Evolutionary conservation across 2,113 vertebrate species (phyloP), one percentile per base, ranked within the genome.

Genomic region (Aramus guarauna): DNA sequence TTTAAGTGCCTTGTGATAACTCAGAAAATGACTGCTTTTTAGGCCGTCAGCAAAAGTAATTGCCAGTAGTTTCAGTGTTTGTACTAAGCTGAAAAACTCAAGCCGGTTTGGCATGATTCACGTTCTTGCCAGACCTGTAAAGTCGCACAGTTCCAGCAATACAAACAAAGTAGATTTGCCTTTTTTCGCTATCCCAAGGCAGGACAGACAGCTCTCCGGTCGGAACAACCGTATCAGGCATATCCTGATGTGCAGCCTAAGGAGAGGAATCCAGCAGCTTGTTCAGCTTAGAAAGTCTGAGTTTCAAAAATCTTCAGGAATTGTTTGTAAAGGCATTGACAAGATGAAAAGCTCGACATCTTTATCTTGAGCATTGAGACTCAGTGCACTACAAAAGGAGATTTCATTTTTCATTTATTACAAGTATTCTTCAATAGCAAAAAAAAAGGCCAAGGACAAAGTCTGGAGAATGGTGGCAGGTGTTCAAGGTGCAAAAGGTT

Each of bases 141-240:
- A 47, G 20, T 62, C 53, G 89, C 59, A 20, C 27, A 30, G 9
- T 30, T 20, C 50, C 37, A 48, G 26, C 1, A 1, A 21, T 39
- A 37, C 2, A 3, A 90, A 24, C 34, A 15, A 60, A 41, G 53
- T 16, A 76, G 72, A 36, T 91, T 32, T 69, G 48, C 12, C 36
- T 23, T 27, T 47, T 62, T 52, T 10, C 4, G 12, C 24, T 72
- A 3, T 64, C 32, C 59, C 37, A 50, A 22, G 50, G 59, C 4
- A 81, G 41, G n/a, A 67, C 32, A 34, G 32, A 24, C 16, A 50
- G 24, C 11, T 84, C 11, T 64, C 45, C 5, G 2, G 13, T 32
- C 4, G 21, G 23, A 87, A 19, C n/a, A n/a, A 10, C 47, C 0
- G 0, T 27, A 9, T 5, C 9, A 19, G 39, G 59, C 59, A 53